A percentile compares a stretch with the other conserved stretches of the same genome.
Evolutionary conservation across 2,888 invertebrate species (phyloP).

Genomic region (Athalia cordata): DNA sequence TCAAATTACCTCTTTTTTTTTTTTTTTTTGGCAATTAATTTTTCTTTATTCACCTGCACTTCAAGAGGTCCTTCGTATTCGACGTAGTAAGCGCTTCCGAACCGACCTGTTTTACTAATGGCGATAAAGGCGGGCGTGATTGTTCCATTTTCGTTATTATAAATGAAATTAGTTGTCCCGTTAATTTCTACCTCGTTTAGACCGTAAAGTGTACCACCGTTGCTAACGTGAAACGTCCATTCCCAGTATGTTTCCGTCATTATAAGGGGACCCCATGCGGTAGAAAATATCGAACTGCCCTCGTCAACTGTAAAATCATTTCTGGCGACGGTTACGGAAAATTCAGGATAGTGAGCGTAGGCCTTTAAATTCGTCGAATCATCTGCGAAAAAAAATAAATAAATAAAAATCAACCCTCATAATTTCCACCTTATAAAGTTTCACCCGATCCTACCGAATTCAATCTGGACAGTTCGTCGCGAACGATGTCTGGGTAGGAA

Average conservation of each 20-base stretch:
- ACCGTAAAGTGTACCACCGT: slow-evolving; percentile 75
- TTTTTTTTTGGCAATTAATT: not conserved
- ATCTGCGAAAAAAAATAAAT: slow-evolving; percentile 21
- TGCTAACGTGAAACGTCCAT: slow-evolving; percentile 76
- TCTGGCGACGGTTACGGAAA: slow-evolving; percentile 62
- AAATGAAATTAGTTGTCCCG: slow-evolving; percentile 57
- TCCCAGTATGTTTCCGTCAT: slow-evolving; percentile 79
- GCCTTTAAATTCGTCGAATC: slow-evolving; percentile 48
- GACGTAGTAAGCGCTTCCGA: slow-evolving; percentile 50
- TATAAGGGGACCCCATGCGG: slow-evolving; percentile 77
- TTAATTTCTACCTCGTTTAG: slow-evolving; percentile 75
- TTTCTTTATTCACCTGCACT: slow-evolving; percentile 50
- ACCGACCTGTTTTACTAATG: slow-evolving; percentile 50
- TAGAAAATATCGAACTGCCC: slow-evolving; percentile 75
- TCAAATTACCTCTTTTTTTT: not conserved
- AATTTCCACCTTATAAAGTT: not conserved
- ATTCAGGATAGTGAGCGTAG: slow-evolving; percentile 53
- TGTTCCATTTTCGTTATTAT: slow-evolving; percentile 55
- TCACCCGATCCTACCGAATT: not conserved
- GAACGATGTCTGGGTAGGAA: slow-evolving; percentile 15
- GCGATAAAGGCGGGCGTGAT: slow-evolving; percentile 54
- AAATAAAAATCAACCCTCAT: not conserved
- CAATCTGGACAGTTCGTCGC: slow-evolving; percentile 24
- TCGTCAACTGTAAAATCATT: slow-evolving; percentile 66
- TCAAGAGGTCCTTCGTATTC: slow-evolving; percentile 55